These are phyloP conservation scores for Euura saliciscinereae DNA, from an alignment of 1,140 invertebrate species.

Conservation along the genomic window DNA sequence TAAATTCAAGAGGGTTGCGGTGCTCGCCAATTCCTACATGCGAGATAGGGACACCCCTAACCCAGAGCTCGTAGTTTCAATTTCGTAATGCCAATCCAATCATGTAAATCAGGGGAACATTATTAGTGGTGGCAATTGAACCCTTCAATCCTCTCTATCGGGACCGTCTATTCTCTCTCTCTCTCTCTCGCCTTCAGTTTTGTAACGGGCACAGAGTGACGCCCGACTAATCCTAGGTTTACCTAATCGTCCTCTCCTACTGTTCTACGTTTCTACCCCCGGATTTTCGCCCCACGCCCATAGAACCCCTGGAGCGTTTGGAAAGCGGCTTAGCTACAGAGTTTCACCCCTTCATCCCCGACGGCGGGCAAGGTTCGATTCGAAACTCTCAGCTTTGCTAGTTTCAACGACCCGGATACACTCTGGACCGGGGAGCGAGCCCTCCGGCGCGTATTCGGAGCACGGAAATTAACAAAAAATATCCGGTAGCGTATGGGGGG, in stretches of 20 bases:
- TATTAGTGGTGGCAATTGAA: constrained; percentile 57
- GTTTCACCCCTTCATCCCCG: constrained; percentile 44
- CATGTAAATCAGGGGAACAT: constrained; percentile 60
- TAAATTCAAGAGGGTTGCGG: neutral
- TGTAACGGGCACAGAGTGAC: constrained; percentile 35
- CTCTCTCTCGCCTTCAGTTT: no score
- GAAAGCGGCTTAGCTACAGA: constrained; percentile 54
- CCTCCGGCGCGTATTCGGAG: neutral
- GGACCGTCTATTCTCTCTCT: neutral
- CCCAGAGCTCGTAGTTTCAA: constrained; percentile 44
- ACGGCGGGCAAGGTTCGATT: neutral
- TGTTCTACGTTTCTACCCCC: constrained; percentile 11
- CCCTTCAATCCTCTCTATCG: constrained; percentile 28
- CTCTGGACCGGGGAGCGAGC: neutral
- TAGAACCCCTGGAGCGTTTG: constrained; percentile 43
- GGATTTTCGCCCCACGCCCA: neutral
- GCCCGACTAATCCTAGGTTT: constrained; percentile 59
- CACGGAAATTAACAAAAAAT: no score
- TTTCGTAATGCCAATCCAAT: constrained; percentile 60
- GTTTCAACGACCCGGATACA: neutral
- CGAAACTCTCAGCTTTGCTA: neutral
- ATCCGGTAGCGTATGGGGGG: neutral
- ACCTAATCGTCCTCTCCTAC: constrained; percentile 52
- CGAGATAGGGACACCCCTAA: no score
- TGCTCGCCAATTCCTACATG: neutral